Conservation (phyloP, 2,113 vertebrate genomes). For the Polyodon spathula region DNA sequence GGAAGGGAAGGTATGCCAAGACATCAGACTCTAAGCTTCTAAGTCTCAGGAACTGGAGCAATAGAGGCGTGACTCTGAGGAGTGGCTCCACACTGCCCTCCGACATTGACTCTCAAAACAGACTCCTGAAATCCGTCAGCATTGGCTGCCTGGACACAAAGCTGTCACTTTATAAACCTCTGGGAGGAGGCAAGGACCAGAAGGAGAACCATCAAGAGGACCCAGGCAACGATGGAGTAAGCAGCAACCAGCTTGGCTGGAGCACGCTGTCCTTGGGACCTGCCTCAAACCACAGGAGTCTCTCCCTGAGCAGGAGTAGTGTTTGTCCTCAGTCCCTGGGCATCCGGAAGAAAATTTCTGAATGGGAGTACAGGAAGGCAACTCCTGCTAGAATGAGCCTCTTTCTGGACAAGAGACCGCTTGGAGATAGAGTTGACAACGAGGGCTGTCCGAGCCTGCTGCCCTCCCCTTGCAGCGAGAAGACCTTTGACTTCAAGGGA, state of each 20-base stretch:
- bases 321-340: conserved; percentile 60
- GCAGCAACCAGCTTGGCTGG: conserved; percentile 50
- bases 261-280: conserved; percentile 70
- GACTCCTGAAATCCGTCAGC: conserved; percentile 68
- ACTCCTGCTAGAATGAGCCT: conserved; percentile 69
- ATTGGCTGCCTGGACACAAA: conserved; percentile 77
- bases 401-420: conserved; percentile 71
- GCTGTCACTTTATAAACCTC: conserved; percentile 65
- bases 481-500: conserved; percentile 87
- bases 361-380: conserved; percentile 88
- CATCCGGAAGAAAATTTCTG: conserved; percentile 88
- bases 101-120: conserved; percentile 47
- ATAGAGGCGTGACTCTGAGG: conserved; percentile 41
- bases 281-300: conserved; percentile 50
- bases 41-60: conserved; percentile 61
- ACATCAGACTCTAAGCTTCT: conserved; percentile 56
- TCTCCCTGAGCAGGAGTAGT: conserved; percentile 59
- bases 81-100: conserved; percentile 46
- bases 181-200: conserved; percentile 36
- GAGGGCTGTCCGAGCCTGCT: conserved; percentile 82
- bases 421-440: conserved; percentile 63
- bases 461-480: conserved; percentile 85
- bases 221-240: conserved; percentile 53
- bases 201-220: conserved; percentile 51
- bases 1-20: conserved; percentile 52